Evolutionary conservation across 2,113 vertebrate species (phyloP).

Genomic region (Bos indicus): DNA sequence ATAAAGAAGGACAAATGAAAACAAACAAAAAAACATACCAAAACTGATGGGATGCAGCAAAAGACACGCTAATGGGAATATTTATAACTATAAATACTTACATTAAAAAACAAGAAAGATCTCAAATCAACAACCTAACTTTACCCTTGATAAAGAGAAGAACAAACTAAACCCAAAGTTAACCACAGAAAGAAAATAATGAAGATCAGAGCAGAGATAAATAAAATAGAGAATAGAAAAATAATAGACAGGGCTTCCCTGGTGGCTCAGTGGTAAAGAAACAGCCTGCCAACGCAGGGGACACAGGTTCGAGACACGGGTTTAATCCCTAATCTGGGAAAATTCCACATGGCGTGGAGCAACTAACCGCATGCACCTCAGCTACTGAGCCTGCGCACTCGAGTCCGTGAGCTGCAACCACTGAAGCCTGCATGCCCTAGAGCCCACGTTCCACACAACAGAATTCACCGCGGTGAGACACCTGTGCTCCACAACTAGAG

Average conservation of each 20-base stretch:
- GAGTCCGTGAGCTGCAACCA: background rate
- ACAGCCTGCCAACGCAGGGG: background rate
- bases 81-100: background rate
- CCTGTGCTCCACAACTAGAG: background rate
- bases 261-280: background rate
- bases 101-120: background rate
- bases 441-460: background rate
- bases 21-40: background rate
- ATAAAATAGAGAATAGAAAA: background rate
- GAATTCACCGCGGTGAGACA: background rate
- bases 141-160: background rate
- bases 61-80: background rate
- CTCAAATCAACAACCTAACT: background rate
- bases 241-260: background rate
- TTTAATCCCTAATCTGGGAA: background rate
- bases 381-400: background rate
- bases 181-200: background rate
- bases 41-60: background rate
- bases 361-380: background rate
- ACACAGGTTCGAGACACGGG: background rate
- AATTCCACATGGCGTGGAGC: background rate
- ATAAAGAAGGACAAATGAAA: background rate
- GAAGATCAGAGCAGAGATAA: background rate
- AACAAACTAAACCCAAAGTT: background rate
- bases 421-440: fast-evolving